Base-by-base conservation (phyloP, 2,888 invertebrate genomes). In the Chelonus formosanus region DNA sequence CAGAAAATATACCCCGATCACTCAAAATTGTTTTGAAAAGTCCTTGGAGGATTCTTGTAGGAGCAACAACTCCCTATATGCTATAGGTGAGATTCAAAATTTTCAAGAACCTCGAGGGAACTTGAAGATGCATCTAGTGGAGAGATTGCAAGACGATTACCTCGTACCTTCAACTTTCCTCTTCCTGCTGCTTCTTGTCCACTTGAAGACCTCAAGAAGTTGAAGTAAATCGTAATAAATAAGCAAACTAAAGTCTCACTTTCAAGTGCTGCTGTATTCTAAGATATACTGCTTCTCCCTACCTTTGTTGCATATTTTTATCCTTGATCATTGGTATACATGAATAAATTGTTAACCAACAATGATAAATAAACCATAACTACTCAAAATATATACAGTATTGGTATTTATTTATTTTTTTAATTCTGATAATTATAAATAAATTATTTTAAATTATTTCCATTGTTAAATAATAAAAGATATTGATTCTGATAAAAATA, bases 61-160 rank as follows among this genome's bases (percentile, higher is more conserved):
- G 4, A 40, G 6, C 40, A 40, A 6, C 40, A 40, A 40, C 40
- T 4, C 6, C 40, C 2, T 40, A 40, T 40, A 4, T 40, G 4
- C 65, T 63, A 6, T 67, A 65, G 8, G 71, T 71, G 7, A 67
- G 68, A 69, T 71, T 70, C 68, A 20, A 65, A 54, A 61, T 67
- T 63, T 8, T 68, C 65, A 48, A 68, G 63, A 32, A 32, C 67
- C 31, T 71, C 68, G 20, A 20, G 40, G 31, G 20, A 35, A 50
- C 20, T 47, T 59, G 50, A 36, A 36, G 40, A 59, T 59, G 36
- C 35, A 59, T 35, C 35, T 59, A 3, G 40, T 59, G 5, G 44
- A 50, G 50, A 20, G 20, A 69, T 74, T 10, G 58, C 67, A 0
- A 53, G 66, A 10, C 73, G 73, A 31, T 55, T 74, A 10, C 52